Percentiles rank a stretch among this genome's conserved stretches.
These are phyloP conservation scores for Drosophila dunni DNA, from an alignment of 1,140 invertebrate species.

Conservation along the genomic window DNA sequence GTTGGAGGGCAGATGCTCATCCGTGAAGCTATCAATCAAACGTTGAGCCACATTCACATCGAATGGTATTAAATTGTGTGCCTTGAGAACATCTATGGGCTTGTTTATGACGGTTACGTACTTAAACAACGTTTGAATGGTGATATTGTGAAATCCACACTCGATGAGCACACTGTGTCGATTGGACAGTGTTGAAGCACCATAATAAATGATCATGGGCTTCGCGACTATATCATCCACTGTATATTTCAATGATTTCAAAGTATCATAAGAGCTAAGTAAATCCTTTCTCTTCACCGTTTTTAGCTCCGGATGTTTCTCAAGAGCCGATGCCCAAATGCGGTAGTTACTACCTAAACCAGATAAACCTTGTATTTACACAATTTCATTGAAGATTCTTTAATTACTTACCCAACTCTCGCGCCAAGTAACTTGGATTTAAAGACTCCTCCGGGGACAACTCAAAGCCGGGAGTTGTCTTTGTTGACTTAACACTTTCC, in stretches of 20 bases:
- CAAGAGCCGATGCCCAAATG: conserved; percentile 50
- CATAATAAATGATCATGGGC: conserved; percentile 86
- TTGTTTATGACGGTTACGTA: conserved; percentile 83
- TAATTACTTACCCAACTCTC: conserved; percentile 45
- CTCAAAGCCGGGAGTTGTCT: conserved; percentile 17
- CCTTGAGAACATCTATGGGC: conserved; percentile 65
- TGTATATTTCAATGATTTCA: conserved; percentile 76
- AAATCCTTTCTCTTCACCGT: conserved; percentile 71
- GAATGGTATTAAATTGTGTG: conserved; percentile 56
- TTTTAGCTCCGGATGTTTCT: conserved; percentile 75
- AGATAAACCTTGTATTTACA: conserved; percentile 1
- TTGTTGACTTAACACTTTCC: conserved; percentile 19
- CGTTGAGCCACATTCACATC: conserved; percentile 76
- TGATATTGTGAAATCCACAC: conserved; percentile 85
- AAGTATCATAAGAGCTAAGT: conserved; percentile 55
- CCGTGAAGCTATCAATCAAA: conserved; percentile 57
- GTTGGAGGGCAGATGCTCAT: conserved; percentile 52
- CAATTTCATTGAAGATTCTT: neutral
- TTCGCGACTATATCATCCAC: conserved; percentile 85
- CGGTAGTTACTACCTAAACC: conserved; percentile 56
- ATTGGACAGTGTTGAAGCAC: conserved; percentile 85
- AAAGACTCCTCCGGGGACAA: conserved; percentile 55
- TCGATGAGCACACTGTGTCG: conserved; percentile 86
- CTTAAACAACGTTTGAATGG: conserved; percentile 85
- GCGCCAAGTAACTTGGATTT: conserved; percentile 57